Percentiles rank a stretch among this genome's conserved stretches.
phyloP scores from a whole-genome alignment of 2,888 invertebrate genomes.

The Sycophila texana region DNA sequence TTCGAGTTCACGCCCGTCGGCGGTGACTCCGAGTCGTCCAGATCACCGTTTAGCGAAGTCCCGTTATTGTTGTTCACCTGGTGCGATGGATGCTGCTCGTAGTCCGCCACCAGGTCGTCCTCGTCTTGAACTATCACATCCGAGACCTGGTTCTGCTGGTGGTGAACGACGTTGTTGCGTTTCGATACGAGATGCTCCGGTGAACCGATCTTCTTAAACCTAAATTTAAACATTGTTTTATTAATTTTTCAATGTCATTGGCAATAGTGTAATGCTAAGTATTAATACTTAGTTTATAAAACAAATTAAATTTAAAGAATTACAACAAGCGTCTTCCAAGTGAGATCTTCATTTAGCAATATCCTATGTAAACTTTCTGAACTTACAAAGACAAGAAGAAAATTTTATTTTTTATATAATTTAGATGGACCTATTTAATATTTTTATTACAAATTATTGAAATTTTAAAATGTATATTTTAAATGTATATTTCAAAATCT shows the following conservation, averaged over 20 bases:
- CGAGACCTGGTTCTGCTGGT: slow-evolving; percentile 31
- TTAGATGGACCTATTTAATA: too few species aligned
- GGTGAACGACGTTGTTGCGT: slow-evolving; percentile 41
- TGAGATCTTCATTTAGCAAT: too few species aligned
- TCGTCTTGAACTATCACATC: slow-evolving; percentile 50
- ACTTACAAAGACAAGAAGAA: too few species aligned
- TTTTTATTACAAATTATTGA: too few species aligned
- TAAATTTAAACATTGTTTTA: background rate
- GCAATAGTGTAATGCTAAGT: too few species aligned
- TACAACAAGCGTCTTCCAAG: too few species aligned
- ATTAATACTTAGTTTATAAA: background rate
- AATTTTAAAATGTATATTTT: too few species aligned
- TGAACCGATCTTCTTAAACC: slow-evolving; percentile 76
- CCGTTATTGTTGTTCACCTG: slow-evolving; percentile 70
- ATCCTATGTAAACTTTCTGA: too few species aligned
- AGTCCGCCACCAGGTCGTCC: slow-evolving; percentile 53
- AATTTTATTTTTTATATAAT: too few species aligned
- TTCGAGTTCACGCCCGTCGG: slow-evolving; percentile 72
- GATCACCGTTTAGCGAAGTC: slow-evolving; percentile 55
- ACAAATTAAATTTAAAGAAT: too few species aligned
- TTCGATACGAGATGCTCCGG: slow-evolving; percentile 72
- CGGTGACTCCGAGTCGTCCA: slow-evolving; percentile 48
- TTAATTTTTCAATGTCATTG: too few species aligned
- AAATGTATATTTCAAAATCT: too few species aligned
- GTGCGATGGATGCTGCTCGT: slow-evolving; percentile 59